Base-by-base conservation (phyloP, 2,797 vertebrate genomes). In the Lithobates pipiens region DNA sequence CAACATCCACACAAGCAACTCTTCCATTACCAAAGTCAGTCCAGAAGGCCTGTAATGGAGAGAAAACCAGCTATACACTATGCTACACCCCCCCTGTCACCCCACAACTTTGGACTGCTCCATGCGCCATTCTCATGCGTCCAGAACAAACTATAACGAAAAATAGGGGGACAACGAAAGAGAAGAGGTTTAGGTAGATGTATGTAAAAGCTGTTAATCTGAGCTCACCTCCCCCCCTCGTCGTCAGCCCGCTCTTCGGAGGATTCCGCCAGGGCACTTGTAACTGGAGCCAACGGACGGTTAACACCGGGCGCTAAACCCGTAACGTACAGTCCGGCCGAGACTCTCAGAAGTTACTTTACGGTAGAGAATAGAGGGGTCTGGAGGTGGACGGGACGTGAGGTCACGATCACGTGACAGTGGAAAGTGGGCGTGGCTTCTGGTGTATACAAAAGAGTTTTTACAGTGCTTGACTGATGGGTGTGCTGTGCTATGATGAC, bases 331-430 rank as follows among this genome's bases (percentile, higher is more conserved):
- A 54, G 39, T 76, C 63, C 65, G 61, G 29, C 18, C 73, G 42
- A 83, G 29, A 74, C 46, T 69, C 74, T 10, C 65, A 76, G 44
- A 83, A 83, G 16, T 83, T 83, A 77, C 82, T 65, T 76, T 65
- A 65, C 61, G 61, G 61, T 65, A 27, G 44, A 76, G n/a, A 21
- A 34, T 29, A 27, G 75, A 46, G 13, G 75, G 29, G 46, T 13
- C 75, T 57, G 75, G 50, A 61, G 16, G n/a, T 32, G 75, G 27
- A 76, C 29, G 72, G 9, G 50, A 65, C 73, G 46, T 54, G 50
- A 57, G 32, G 67, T 50, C 27, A 67, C n/a, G 27, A 44, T n/a
- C 34, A 25, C 42, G 77, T 70, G 39, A 46, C 27, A 25, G 42
- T 50, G 6, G 0, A 76, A 6, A 29, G 50, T 8, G 10, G 61